Conservation (phyloP, 2,888 invertebrate species). For the Cosmia trapezina region DNA sequence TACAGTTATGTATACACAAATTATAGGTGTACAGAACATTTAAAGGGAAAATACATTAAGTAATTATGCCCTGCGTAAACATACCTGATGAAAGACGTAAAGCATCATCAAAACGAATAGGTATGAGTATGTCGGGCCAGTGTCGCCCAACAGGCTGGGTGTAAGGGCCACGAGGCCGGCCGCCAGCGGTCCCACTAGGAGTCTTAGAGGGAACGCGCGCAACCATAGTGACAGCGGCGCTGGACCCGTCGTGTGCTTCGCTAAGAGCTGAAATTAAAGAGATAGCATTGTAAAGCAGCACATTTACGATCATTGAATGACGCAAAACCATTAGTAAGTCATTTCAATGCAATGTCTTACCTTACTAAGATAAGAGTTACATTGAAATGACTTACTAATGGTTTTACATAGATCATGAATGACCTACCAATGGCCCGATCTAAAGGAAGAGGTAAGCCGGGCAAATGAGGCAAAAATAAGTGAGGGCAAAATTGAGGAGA, state of each 20-base stretch:
- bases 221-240: conserved; percentile 97
- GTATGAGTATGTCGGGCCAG: conserved; percentile 92
- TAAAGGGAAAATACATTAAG: not conserved
- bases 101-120: conserved; percentile 94
- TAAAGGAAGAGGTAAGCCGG: not conserved
- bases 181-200: conserved; percentile 96
- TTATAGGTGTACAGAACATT: not conserved
- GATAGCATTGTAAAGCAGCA: not conserved
- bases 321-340: not conserved
- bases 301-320: not conserved
- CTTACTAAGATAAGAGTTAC: not conserved
- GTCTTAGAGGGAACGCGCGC: conserved; percentile 96
- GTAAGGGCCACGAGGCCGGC: conserved; percentile 96
- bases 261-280: conserved; percentile 77
- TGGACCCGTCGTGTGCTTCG: conserved; percentile 95
- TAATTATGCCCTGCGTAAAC: conserved; percentile 16
- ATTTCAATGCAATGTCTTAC: not conserved
- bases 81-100: conserved; percentile 97
- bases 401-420: not conserved
- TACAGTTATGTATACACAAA: not conserved
- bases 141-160: conserved; percentile 92
- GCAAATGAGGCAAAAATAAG: not conserved
- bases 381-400: not conserved
- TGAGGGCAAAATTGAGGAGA: too few relatives aligned
- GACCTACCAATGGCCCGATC: not conserved